A percentile compares a stretch with the other conserved stretches of the same genome.
phyloP scores from a whole-genome alignment of 2,888 invertebrate genomes.

The Callinectes sapidus region DNA sequence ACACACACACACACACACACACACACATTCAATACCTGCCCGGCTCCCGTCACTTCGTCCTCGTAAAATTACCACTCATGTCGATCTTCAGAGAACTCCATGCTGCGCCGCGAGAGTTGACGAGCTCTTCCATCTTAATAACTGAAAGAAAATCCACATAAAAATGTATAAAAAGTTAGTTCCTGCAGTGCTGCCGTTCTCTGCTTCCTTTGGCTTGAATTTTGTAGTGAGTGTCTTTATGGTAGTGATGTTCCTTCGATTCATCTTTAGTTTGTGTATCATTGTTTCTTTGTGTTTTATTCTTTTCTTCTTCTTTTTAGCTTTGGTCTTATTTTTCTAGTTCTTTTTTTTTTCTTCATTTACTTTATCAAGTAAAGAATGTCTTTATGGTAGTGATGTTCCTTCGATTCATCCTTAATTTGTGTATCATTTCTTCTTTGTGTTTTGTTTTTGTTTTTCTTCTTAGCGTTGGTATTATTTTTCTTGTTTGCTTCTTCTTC shows the following conservation, averaged over 20 bases:
- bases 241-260: neutral
- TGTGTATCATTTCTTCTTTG: too few species aligned
- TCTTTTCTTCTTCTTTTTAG: too few species aligned
- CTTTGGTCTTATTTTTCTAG: too few species aligned
- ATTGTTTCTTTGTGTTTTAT: too few species aligned
- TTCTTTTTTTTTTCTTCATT: too few species aligned
- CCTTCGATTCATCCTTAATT: too few species aligned
- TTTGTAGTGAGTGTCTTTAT: neutral
- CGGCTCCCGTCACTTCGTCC: neutral
- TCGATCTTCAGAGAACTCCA: neutral
- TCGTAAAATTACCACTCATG: neutral
- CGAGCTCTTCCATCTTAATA: neutral
- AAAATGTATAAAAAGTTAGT: neutral
- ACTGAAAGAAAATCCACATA: neutral
- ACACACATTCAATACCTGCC: neutral
- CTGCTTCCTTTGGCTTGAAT: neutral
- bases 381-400: too few species aligned
- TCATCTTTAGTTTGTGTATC: too few species aligned
- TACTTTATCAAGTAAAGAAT: too few species aligned
- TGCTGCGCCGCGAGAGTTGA: neutral
- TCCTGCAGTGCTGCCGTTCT: neutral
- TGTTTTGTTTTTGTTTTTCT: neutral
- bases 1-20: neutral
- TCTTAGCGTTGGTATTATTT: too few species aligned
- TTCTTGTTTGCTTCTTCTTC: too few species aligned